Percentiles rank a stretch among this genome's conserved stretches.
Conservation (phyloP, 2,888 invertebrate species). For the Caenorhabditis uteleia region DNA sequence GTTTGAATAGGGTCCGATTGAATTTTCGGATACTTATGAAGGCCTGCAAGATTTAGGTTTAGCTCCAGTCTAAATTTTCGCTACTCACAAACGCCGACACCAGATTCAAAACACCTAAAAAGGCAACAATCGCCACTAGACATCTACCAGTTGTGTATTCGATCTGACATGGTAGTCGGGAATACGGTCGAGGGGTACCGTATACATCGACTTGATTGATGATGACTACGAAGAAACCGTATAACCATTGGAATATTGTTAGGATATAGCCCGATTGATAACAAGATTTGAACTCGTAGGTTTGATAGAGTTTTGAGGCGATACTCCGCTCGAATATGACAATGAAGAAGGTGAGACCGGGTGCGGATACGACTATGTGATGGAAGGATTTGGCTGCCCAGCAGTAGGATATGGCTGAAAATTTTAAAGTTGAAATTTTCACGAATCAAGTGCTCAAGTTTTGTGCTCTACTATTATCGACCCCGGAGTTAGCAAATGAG, state of each 20-base stretch:
- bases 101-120: constrained; percentile 6
- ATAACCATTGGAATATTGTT: constrained; percentile 21
- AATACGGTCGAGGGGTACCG: constrained; percentile 9
- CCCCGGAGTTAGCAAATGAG: too few species aligned
- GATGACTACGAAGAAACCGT: constrained; percentile 8
- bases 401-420: constrained; percentile 17
- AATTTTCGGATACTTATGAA: constrained; percentile 18
- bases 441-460: too few species aligned
- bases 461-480: too few species aligned
- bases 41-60: too few species aligned
- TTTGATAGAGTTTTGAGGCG: constrained; percentile 12
- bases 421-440: too few species aligned
- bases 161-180: constrained; percentile 27
- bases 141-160: constrained; percentile 22
- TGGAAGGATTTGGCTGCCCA: constrained; percentile 28
- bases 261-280: constrained; percentile 16
- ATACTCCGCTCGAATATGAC: constrained; percentile 18
- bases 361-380: constrained; percentile 15
- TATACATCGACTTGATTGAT: constrained; percentile 23
- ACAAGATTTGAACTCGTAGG: constrained; percentile 14
- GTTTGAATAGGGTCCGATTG: constrained; percentile 22
- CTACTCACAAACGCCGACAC: too few species aligned
- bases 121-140: constrained; percentile 1
- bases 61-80: too few species aligned
- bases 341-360: constrained; percentile 14